Base-by-base conservation (phyloP, 2,888 invertebrate genomes). In the Pasiphila rectangulata region DNA sequence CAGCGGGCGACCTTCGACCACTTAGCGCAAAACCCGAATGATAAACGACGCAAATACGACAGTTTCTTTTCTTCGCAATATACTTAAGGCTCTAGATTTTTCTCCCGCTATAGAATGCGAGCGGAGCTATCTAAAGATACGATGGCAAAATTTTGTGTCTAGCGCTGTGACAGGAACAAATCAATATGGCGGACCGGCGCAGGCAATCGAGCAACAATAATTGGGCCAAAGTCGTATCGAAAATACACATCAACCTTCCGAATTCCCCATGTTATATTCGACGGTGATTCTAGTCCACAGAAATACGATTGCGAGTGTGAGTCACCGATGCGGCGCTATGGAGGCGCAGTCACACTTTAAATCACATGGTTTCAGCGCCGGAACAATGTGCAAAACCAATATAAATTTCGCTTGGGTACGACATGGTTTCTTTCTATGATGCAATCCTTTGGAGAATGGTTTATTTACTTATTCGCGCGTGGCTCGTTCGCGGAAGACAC, bases 1-100 rank as follows among this genome's bases (percentile, higher is more conserved):
- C 57, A 56, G 53, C 56, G 50, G 41, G 40, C 54, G 71, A 70
- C 80, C 79, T 79, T 75, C 72, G 52, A 36, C 30, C 54, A 56
- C 46, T 61, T 55, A 60, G 52, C 49, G 50, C n/a, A n/a, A n/a
- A n/a, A n/a, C 47, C 63, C 51, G 57, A 59, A 56, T 56, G 56
- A 48, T 61, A 54, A 62, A 54, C 54, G 43, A 43, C 16, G 40
- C 46, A 24, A 34, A 45, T 37, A 44, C 38, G 27, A 29, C 32
- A 29, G 15, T 30, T 30, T 6, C 2, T 4, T 30, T 9, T 42
- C 5, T 16, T n/a, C 34, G 16, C 35, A 12, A 21, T 37, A 27
- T 13, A 27, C 5, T 30, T n/a, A n/a, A 3, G 6, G 1, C 6
- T 15, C 29, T 15, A 7, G n/a, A 15, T 29, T 29, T 25, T n/a